Conservation (phyloP, 2,113 vertebrate species). For the Tenrec ecaudatus region DNA sequence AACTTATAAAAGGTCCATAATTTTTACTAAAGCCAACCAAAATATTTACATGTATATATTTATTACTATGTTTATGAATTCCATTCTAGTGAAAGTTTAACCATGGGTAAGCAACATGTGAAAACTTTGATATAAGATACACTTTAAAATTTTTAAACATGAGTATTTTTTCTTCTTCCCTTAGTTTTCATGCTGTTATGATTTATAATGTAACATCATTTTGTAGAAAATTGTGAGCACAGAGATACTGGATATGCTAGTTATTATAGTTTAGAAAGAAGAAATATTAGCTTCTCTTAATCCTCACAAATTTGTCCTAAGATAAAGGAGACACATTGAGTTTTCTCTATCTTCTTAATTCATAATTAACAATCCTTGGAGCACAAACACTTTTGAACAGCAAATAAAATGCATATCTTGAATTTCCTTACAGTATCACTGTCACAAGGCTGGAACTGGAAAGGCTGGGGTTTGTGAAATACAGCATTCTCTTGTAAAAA, state of each 20-base stretch:
- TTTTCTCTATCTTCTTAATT: slow-evolving; percentile 22
- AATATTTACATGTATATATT: slow-evolving; percentile 57
- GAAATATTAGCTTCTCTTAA: slow-evolving; percentile 5
- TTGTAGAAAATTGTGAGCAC: neutral
- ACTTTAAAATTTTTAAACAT: slow-evolving; percentile 38
- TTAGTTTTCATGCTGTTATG: neutral
- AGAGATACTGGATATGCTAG: slow-evolving; percentile 38
- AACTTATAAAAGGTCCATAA: slow-evolving; percentile 48
- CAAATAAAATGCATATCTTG: neutral
- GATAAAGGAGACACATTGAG: slow-evolving; percentile 31
- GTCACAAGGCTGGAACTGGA: slow-evolving; percentile 98
- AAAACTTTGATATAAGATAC: slow-evolving; percentile 13
- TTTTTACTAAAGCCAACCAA: slow-evolving; percentile 53
- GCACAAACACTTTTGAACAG: neutral
- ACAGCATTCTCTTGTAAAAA: slow-evolving; percentile 96
- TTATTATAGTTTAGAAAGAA: slow-evolving; percentile 32
- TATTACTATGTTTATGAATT: slow-evolving; percentile 34
- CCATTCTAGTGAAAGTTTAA: slow-evolving; percentile 41
- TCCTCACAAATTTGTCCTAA: slow-evolving; percentile 37
- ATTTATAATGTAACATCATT: slow-evolving; percentile 17
- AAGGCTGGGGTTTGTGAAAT: slow-evolving; percentile 96
- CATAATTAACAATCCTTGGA: neutral
- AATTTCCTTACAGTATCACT: slow-evolving; percentile 93
- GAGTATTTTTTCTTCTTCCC: neutral
- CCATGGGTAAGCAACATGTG: slow-evolving; percentile 15